Conservation (phyloP, 2,888 invertebrate species). For the Liopterus haemorrhoidalis region DNA sequence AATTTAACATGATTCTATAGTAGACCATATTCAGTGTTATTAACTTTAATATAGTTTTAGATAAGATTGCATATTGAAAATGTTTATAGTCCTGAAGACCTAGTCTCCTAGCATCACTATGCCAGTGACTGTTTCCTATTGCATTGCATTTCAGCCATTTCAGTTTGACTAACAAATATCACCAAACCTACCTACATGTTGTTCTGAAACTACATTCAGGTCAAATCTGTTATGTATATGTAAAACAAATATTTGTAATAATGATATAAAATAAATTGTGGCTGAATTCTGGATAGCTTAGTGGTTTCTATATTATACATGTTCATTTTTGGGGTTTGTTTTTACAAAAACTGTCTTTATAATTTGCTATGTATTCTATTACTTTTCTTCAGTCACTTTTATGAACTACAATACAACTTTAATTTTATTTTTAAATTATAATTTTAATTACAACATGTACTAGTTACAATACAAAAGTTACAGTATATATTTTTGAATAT, state of each 20-base stretch:
- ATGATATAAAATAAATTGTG: slow-evolving; percentile 37
- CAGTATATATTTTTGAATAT: too few relatives aligned
- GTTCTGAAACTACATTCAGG: slow-evolving; percentile 11
- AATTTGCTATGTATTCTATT: too few relatives aligned
- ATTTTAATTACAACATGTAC: slow-evolving; percentile 1
- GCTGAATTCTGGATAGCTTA: slow-evolving; percentile 30
- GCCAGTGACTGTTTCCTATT: slow-evolving; percentile 12
- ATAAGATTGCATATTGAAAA: too few relatives aligned
- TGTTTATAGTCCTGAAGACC: too few relatives aligned
- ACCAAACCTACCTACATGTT: slow-evolving; percentile 4
- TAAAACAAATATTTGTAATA: slow-evolving; percentile 36
- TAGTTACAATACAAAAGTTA: too few relatives aligned
- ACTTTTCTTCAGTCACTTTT: too few relatives aligned
- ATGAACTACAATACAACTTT: too few relatives aligned
- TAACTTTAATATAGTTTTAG: too few relatives aligned
- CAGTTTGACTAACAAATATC: too few relatives aligned
- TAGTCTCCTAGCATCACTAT: too few relatives aligned
- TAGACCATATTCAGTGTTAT: too few relatives aligned
- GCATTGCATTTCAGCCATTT: slow-evolving; percentile 5
- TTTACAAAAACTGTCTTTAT: too few relatives aligned
- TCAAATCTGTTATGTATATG: slow-evolving; percentile 27
- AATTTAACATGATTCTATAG: background rate
- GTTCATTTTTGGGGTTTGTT: background rate
- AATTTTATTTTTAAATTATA: slow-evolving; percentile 12
- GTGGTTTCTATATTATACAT: slow-evolving; percentile 3